Conservation (phyloP, 1,140 invertebrate genomes). For the Pomacea maculata region DNA sequence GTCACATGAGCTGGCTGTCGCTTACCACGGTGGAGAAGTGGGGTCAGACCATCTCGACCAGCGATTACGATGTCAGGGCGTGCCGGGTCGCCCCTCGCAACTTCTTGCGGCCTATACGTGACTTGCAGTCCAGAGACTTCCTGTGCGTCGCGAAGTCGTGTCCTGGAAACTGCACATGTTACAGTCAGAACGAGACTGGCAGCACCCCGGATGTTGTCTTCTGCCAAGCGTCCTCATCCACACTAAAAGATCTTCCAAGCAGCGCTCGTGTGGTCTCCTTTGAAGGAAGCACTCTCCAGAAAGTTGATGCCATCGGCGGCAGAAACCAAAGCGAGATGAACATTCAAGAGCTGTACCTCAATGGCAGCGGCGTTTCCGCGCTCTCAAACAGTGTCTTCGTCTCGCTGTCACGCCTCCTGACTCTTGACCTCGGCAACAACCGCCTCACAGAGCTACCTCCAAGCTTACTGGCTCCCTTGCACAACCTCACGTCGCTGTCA, state of each 20-base stretch:
- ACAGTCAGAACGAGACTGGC: constrained; percentile 12
- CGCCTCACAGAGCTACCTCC: constrained; percentile 8
- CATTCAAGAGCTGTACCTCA: constrained; percentile 15
- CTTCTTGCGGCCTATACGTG: background rate
- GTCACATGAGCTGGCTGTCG: constrained; percentile 18
- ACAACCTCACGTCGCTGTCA: constrained; percentile 6
- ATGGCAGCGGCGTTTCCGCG: constrained; percentile 2
- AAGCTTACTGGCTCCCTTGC: background rate
- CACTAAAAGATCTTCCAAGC: background rate
- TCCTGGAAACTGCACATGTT: constrained; percentile 9
- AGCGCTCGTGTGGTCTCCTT: background rate
- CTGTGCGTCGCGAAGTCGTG: constrained; percentile 4
- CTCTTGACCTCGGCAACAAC: constrained; percentile 7
- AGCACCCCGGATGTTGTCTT: constrained; percentile 5
- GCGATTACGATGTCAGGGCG: constrained; percentile 8
- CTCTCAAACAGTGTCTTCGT: background rate
- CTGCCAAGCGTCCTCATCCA: background rate
- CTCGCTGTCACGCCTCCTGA: background rate
- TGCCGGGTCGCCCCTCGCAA: constrained; percentile 3
- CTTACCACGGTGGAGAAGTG: background rate
- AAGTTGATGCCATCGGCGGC: background rate
- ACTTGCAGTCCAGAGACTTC: constrained; percentile 1
- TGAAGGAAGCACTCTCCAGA: constrained; percentile 2
- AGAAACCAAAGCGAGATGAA: background rate
- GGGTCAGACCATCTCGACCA: constrained; percentile 5